phyloP scores from a whole-genome alignment of 2,888 invertebrate species.

The Rhamphomyia laevipes region DNA sequence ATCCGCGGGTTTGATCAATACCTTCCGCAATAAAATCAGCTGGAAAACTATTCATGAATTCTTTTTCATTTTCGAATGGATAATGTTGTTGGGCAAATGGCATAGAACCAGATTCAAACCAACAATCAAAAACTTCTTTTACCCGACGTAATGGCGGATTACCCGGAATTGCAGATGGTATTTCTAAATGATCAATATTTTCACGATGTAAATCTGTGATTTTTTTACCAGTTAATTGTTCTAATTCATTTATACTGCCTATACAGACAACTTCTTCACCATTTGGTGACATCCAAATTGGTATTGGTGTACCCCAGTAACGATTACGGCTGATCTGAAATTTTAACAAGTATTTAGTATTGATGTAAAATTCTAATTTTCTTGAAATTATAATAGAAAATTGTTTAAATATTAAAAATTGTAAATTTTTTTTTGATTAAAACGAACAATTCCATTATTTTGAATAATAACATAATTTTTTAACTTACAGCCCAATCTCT shows the following conservation, averaged over 20 bases:
- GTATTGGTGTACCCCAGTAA: constrained; percentile 99
- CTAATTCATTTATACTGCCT: constrained; percentile 85
- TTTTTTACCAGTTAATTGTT: constrained; percentile 66
- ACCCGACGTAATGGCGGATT: constrained; percentile 75
- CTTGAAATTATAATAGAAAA: background rate
- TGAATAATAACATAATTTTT: background rate
- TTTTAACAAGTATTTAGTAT: background rate
- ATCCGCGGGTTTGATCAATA: constrained; percentile 94
- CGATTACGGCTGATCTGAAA: constrained; percentile 58
- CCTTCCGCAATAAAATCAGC: constrained; percentile 99
- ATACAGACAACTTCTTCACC: constrained; percentile 89
- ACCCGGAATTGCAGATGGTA: constrained; percentile 77
- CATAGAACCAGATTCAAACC: constrained; percentile 99
- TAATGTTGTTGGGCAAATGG: constrained; percentile 95
- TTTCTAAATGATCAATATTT: constrained; percentile 82
- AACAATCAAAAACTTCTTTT: constrained; percentile 96
- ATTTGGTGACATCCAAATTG: constrained; percentile 88
- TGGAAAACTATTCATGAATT: constrained; percentile 85
- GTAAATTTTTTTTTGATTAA: background rate
- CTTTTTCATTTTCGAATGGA: constrained; percentile 84
- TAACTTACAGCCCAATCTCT: constrained; percentile 93
- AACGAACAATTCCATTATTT: too few species aligned
- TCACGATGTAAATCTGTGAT: constrained; percentile 91
- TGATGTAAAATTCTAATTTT: too few species aligned
- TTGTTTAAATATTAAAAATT: background rate